Base-by-base conservation (phyloP, 2,113 vertebrate genomes). In the Hystrix cristata region DNA sequence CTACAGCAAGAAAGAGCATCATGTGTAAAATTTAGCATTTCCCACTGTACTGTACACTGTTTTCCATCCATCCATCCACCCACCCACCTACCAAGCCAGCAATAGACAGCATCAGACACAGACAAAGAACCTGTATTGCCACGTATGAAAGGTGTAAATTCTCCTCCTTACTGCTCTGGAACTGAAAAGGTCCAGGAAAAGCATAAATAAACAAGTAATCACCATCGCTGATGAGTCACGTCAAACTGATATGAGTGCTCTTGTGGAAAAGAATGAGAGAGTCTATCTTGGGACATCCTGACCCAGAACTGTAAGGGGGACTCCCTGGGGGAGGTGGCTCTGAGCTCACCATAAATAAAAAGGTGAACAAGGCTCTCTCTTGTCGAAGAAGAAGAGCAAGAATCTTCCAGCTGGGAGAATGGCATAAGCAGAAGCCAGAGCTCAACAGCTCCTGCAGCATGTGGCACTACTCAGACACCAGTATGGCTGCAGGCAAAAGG, bases 1-100 rank as follows among this genome's bases (percentile, higher is more conserved):
- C 13, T 10, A 4, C 4, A 25, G 16, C 2, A 38, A 46, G 46
- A n/a, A 27, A 21, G 43, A 15, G 18, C 11, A 60, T 10, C 51
- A 18, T 7, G 18, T 3, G 10, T 2, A 19, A 3, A 4, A 23
- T n/a, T 69, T 46, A 6, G 7, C 0, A 0, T 10, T 14, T n/a
- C 11, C 4, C 9, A 3, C 31, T 31, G 12, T 46, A 3, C 13
- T 14, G 1, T n/a, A 16, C 0, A 1, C 38, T 9, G 6, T 48
- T 71, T 78, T 27, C 53, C 62, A 67, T 31, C 2, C 38, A 59
- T 38, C 55, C 10, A 59, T 38, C 34, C 65, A 69, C 13, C 15
- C 29, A 59, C 2, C 38, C 13, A 72, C 14, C 1, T 25, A 67
- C 31, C 18, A 78, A 94, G 16, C 25, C 12, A 48, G 7, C 53